Evolutionary conservation across 1,140 invertebrate species (phyloP), one percentile per base, ranked within the genome.

Genomic region (Rhopalosiphum maidis): DNA sequence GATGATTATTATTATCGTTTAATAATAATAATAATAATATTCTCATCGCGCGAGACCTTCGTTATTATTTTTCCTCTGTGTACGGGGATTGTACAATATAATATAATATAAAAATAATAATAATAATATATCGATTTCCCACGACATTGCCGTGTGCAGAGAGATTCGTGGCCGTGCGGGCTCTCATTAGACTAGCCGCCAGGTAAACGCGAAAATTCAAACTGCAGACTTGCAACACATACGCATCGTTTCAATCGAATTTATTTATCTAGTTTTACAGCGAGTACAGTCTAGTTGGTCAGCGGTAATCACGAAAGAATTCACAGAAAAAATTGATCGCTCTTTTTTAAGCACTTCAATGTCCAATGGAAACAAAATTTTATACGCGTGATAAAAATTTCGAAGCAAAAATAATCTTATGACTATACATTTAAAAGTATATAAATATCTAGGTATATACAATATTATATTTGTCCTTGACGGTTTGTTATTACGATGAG

Each of bases 1-100:
- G 23, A 86, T 86, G 9, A 85, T 86, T 43, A 86, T 86, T 86
- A 87, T 87, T 48, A 87, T 48, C 46, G 86, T 89, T 41, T 55
- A 55, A 89, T 89, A 86, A 86, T 86, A 55, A 89, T 89, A 86
- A 86, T 86, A 51, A 51, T 46, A 54, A 89, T 55, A 55, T 89
- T 89, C 51, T 89, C 35, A 37, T 35, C 51, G 48, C 85, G 85
- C 85, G 43, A 77, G 60, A 77, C 30, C 43, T 30, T 88, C 86
- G 15, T 87, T 87, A 46, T n/a, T 48, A 30, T 88, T 51, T 48
- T 87, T 48, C 15, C 43, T 46, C 41, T 7, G 43, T 30, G 25
- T 46, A 48, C 30, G 30, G 30, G 60, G 30, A 15, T 68, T n/a
- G 46, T 35, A n/a, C 7, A 48, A 43, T 86, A 43, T 25, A 30